Base-by-base conservation (phyloP, 2,888 invertebrate species). In the Nebria brevicollis region DNA sequence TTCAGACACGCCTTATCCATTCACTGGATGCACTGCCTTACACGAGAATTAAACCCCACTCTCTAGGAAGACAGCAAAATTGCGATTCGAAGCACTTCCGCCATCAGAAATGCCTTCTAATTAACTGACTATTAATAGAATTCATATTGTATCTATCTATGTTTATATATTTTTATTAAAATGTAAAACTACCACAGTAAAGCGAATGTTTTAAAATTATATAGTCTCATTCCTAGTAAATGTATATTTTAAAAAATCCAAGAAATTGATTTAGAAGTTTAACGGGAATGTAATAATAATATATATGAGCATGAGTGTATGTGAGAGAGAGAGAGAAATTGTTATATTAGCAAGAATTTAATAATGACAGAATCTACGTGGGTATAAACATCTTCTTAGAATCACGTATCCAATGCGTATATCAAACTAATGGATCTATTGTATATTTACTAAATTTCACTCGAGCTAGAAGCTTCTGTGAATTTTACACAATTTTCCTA, bases 1-100 rank as follows among this genome's bases (percentile, higher is more conserved):
- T 80, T 80, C 79, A 54, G 72, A 13, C 70, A 75, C 80, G 80
- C 75, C 72, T 64, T 54, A 54, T 8, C 8, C 54, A 54, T 54
- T 54, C 54, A 8, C 11, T 11, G 54, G 13, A 54, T 54, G 8
- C 54, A 13, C 54, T 54, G 54, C 54, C 54, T 54, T 8, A 11
- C 54, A 11, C 54, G 54, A 5, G 5, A 34, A 34, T 5, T 34
- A 5, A 54, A 54, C 54, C 54, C 54, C 54, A 8, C 54, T 34
- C 34, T 34, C 34, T 34, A 5, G 5, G 34, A 34, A 34, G 4
- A 34, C 34, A 34, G 5, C 34, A 34, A 34, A 34, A 34, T 34
- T 34, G 34, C 34, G 34, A 34, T 34, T 34, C 34, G 5, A 34
- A 5, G 34, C 34, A 34, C 34, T 4, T 34, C 34, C 34, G 34